Conservation (phyloP, 2,113 vertebrate genomes). For the Sylvicapra grimmia region DNA sequence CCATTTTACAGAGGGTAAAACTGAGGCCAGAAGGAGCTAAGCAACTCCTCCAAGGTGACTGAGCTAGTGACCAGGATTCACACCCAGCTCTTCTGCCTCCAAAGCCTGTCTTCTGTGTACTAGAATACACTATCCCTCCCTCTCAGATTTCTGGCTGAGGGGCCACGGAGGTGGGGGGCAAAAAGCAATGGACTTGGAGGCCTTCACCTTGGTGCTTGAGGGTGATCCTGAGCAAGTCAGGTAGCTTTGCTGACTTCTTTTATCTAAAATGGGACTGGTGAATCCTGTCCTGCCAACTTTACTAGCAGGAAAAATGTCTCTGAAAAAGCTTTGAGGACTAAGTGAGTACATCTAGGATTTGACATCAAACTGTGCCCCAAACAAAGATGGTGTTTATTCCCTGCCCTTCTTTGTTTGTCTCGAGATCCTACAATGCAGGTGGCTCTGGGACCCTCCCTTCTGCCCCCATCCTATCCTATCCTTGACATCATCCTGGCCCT, state of each 20-base stretch:
- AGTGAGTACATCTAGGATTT: not conserved
- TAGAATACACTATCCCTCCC: rapidly evolving
- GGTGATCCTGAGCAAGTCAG: too few species aligned
- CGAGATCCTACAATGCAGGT: not conserved
- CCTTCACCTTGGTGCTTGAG: not conserved
- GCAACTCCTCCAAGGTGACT: not conserved
- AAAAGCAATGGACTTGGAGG: not conserved
- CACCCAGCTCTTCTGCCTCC: not conserved
- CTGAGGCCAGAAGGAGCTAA: not conserved
- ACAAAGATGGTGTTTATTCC: not conserved
- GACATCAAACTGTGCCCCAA: not conserved
- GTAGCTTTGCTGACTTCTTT: not conserved
- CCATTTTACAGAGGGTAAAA: not conserved
- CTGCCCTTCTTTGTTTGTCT: not conserved
- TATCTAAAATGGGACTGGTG: not conserved
- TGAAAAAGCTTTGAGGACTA: not conserved
- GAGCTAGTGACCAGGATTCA: not conserved
- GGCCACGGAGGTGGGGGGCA: rapidly evolving
- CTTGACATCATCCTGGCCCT: too few species aligned
- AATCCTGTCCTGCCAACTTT: not conserved
- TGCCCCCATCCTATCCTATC: not conserved
- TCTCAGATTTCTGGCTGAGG: not conserved
- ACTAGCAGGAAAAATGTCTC: not conserved
- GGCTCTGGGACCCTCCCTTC: not conserved
- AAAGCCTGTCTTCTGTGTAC: not conserved